Evolutionary conservation across 2,797 vertebrate genomes (phyloP).

Genomic region (Linurgus olivaceus): DNA sequence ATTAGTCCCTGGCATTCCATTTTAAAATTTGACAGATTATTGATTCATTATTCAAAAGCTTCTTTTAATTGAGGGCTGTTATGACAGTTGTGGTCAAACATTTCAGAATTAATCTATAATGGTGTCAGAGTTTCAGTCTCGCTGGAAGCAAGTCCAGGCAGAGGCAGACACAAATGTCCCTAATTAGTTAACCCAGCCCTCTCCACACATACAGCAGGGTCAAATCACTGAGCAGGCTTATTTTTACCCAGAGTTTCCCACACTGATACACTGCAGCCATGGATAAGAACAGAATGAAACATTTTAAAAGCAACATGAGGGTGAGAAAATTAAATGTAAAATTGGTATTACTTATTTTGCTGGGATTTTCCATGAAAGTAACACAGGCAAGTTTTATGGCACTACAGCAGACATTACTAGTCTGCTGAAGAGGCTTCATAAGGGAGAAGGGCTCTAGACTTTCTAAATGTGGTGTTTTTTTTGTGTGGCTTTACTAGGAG

Average conservation of each 20-base stretch:
- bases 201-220: background rate
- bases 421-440: background rate
- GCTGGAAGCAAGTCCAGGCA: background rate
- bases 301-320: background rate
- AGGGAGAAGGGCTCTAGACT: background rate
- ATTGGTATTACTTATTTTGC: background rate
- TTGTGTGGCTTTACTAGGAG: background rate
- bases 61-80: conserved; percentile 22
- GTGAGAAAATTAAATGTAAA: background rate
- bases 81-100: background rate
- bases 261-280: background rate
- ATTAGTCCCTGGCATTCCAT: background rate
- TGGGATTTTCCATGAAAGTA: background rate
- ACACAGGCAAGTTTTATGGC: background rate
- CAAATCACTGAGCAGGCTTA: background rate
- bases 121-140: conserved; percentile 8
- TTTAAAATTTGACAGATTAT: conserved; percentile 33
- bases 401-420: background rate
- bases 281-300: background rate
- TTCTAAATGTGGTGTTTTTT: background rate
- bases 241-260: background rate
- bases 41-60: conserved; percentile 45
- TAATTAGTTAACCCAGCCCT: background rate
- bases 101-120: conserved; percentile 14
- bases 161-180: background rate